A percentile compares a stretch with the other conserved stretches of the same genome.
phyloP scores from a whole-genome alignment of 2,797 vertebrate genomes.

The Arctocebus calabarensis region DNA sequence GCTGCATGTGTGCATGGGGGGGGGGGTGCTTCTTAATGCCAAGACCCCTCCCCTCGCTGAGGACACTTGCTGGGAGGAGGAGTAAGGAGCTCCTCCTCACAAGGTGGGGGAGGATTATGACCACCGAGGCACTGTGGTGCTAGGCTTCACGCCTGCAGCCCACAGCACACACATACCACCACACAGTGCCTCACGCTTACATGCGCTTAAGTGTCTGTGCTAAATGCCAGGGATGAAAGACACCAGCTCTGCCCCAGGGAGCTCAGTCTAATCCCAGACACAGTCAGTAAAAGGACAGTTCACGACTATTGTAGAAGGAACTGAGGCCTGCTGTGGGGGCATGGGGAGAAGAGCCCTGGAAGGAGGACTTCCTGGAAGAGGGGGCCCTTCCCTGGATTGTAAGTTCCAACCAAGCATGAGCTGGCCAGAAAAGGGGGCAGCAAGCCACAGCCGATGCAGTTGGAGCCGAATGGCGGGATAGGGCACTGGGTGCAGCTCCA shows the following conservation, averaged over 20 bases:
- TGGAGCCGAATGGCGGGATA: fast-evolving
- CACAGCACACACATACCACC: not conserved
- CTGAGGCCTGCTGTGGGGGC: not conserved
- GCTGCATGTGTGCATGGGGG: too few relatives aligned
- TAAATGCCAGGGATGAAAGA: fast-evolving
- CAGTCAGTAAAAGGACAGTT: not conserved
- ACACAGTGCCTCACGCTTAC: not conserved
- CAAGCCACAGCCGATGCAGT: not conserved
- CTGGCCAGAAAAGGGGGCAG: not conserved
- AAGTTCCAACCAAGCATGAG: not conserved
- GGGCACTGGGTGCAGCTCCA: not conserved
- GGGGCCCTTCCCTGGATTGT: not conserved
- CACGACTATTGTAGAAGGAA: not conserved
- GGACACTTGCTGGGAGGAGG: not conserved
- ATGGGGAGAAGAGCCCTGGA: not conserved
- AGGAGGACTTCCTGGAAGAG: constrained; percentile 6
- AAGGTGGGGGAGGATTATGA: fast-evolving
- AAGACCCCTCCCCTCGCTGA: not conserved
- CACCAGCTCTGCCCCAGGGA: not conserved
- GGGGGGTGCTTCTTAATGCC: not conserved
- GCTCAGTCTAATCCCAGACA: not conserved
- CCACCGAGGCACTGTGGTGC: fast-evolving
- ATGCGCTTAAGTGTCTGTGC: fast-evolving
- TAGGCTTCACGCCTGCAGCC: not conserved
- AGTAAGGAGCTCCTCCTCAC: not conserved